These are phyloP conservation scores for Gymnothorax reevesii DNA, from an alignment of 2,797 vertebrate species.

Conservation along the genomic window DNA sequence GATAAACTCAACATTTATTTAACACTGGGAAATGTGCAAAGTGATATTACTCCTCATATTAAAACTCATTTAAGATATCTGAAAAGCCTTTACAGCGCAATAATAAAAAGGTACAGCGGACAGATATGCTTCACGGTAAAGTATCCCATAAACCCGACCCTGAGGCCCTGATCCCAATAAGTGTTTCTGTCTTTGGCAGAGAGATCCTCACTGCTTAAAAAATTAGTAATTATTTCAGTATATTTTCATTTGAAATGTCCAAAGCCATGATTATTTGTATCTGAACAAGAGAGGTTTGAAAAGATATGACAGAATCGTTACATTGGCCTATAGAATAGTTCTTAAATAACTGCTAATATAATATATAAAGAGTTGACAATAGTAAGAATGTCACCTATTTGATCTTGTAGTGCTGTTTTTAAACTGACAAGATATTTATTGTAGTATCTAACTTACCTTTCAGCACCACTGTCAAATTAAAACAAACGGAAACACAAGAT, in stretches of 20 bases:
- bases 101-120: not conserved
- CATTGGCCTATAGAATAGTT: not conserved
- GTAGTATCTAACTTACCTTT: not conserved
- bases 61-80: not conserved
- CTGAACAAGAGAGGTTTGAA: conserved; percentile 29
- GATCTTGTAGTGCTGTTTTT: conserved; percentile 13
- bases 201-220: not conserved
- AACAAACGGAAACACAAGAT: conserved; percentile 26
- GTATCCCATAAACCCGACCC: not conserved
- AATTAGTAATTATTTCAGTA: not conserved
- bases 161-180: not conserved
- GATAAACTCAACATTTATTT: too few relatives aligned
- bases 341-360: conserved; percentile 18
- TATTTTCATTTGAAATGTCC: not conserved
- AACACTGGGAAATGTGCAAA: too few relatives aligned
- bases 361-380: conserved; percentile 26
- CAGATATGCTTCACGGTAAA: not conserved
- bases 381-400: conserved; percentile 21
- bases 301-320: conserved; percentile 27
- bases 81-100: not conserved
- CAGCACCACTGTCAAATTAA: conserved; percentile 6
- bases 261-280: conserved; percentile 13
- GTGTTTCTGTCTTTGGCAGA: not conserved
- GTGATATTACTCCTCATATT: not conserved
- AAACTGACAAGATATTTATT: conserved; percentile 13